A percentile compares a stretch with the other conserved stretches of the same genome.
Conservation (phyloP, 1,140 invertebrate genomes). For the Ridgeia piscesae region DNA sequence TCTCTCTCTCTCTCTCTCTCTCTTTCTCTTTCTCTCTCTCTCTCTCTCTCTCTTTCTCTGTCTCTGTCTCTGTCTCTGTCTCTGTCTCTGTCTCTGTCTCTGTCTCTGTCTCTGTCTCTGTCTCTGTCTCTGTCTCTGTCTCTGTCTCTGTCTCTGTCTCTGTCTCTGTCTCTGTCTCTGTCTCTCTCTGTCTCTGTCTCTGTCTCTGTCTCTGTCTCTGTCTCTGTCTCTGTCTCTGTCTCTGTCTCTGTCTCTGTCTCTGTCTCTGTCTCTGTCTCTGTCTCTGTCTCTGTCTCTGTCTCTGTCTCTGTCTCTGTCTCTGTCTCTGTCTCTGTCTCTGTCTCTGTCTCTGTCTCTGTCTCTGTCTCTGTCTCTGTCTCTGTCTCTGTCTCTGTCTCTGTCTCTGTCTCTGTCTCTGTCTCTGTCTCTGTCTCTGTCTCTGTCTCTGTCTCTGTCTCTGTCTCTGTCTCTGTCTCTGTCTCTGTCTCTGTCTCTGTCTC, state of each 20-base stretch:
- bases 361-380: too few relatives aligned
- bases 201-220: slow-evolving; percentile 4
- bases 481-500: slow-evolving; percentile 10
- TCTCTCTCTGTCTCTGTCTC: slow-evolving; percentile 13
- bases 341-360: too few relatives aligned
- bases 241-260: too few relatives aligned
- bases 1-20: slow-evolving; percentile 16
- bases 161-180: slow-evolving; percentile 4
- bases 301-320: too few relatives aligned
- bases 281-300: too few relatives aligned
- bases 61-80: neutral
- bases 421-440: slow-evolving; percentile 10
- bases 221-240: neutral
- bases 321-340: too few relatives aligned
- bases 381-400: neutral
- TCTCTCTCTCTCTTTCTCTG: neutral
- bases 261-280: too few relatives aligned
- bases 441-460: slow-evolving; percentile 9
- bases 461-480: slow-evolving; percentile 9
- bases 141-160: neutral
- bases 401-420: neutral
- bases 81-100: slow-evolving; percentile 10
- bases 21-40: slow-evolving; percentile 3
- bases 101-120: neutral
- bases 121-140: slow-evolving; percentile 10